Conservation (phyloP, 2,888 invertebrate genomes). For the Charanyca ferruginea region DNA sequence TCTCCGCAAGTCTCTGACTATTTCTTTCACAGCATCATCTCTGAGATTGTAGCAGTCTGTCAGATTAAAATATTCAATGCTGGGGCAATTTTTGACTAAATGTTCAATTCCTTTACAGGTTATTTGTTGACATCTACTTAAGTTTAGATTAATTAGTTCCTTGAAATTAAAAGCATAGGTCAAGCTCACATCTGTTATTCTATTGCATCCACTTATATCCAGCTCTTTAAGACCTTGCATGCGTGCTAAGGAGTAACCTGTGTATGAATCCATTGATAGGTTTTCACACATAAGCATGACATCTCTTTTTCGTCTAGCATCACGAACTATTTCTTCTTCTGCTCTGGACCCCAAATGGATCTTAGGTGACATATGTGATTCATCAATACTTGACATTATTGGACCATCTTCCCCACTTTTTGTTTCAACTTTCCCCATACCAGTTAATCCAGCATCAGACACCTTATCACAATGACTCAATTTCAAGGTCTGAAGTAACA, state of each 20-base stretch:
- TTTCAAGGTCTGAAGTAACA: conserved; percentile 91
- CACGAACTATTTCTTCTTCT: conserved; percentile 93
- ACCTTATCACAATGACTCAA: conserved; percentile 93
- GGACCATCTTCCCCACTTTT: conserved; percentile 77
- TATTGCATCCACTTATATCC: conserved; percentile 93
- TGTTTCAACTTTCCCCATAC: conserved; percentile 90
- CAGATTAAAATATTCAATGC: conserved; percentile 93
- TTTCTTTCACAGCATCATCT: conserved; percentile 90
- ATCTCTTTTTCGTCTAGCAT: conserved; percentile 92
- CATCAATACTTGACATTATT: conserved; percentile 79
- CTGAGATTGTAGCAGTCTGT: conserved; percentile 93
- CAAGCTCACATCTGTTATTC: conserved; percentile 94
- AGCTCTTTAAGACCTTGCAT: conserved; percentile 90
- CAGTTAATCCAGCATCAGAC: conserved; percentile 94
- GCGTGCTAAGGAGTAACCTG: conserved; percentile 90
- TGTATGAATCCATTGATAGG: conserved; percentile 79
- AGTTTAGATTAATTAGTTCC: conserved; percentile 91
- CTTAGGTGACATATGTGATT: conserved; percentile 72
- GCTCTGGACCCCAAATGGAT: conserved; percentile 93
- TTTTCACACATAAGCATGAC: conserved; percentile 92
- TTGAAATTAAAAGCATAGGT: conserved; percentile 93
- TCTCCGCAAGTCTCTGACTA: conserved; percentile 83
- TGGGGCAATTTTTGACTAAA: conserved; percentile 92
- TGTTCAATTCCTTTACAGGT: conserved; percentile 92
- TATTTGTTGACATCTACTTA: conserved; percentile 94